Conservation (phyloP, 2,888 invertebrate species). For the Polydrusus cervinus region DNA sequence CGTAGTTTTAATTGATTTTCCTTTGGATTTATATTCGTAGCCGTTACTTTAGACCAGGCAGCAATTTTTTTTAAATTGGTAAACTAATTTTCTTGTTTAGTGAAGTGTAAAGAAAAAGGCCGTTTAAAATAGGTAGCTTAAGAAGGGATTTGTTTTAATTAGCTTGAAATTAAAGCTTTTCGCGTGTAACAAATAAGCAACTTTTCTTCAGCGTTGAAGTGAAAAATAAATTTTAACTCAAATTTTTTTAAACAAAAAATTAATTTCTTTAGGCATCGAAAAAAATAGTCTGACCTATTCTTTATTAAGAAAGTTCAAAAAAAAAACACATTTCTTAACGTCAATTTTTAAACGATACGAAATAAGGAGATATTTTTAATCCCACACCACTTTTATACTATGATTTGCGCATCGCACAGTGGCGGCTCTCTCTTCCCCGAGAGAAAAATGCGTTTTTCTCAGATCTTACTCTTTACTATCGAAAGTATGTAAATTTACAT, state of each 20-base stretch:
- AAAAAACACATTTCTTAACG: no score
- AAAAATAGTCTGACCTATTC: no score
- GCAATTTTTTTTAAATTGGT: slow-evolving; percentile 8
- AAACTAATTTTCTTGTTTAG: slow-evolving; percentile 17
- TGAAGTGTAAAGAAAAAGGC: slow-evolving; percentile 2
- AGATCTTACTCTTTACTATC: no score
- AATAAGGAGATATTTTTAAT: no score
- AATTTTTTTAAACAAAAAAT: neutral
- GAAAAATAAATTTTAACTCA: neutral
- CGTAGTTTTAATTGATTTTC: slow-evolving; percentile 3
- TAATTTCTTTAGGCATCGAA: neutral
- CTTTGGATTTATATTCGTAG: slow-evolving; percentile 2
- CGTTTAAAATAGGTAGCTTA: slow-evolving; percentile 4
- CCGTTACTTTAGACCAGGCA: neutral
- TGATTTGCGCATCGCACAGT: no score
- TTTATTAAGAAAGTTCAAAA: no score
- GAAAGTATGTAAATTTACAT: no score
- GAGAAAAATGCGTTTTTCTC: no score
- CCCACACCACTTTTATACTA: no score
- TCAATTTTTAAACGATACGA: no score
- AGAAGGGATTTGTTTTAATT: slow-evolving; percentile 2
- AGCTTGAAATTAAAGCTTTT: neutral
- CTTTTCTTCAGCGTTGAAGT: neutral
- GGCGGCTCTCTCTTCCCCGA: no score
- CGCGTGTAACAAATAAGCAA: neutral